A percentile compares a stretch with the other conserved stretches of the same genome.
Evolutionary conservation across 2,113 vertebrate genomes (phyloP).

Genomic region (Eupsittula cactorum): DNA sequence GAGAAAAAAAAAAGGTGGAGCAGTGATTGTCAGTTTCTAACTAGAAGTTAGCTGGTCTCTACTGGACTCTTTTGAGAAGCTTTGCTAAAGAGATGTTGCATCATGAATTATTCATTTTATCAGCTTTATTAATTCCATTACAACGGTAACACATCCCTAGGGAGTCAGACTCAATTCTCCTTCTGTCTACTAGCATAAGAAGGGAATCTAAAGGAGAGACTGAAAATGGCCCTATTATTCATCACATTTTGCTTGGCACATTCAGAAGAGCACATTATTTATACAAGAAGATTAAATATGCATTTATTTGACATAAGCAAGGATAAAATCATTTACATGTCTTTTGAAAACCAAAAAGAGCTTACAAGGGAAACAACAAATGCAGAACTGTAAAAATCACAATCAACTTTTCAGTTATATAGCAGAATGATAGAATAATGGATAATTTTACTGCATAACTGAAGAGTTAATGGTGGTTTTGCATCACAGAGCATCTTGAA

Average conservation of each 20-base stretch:
- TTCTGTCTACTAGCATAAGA: slow-evolving; percentile 31
- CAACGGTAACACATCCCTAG: not conserved
- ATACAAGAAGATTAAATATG: slow-evolving; percentile 48
- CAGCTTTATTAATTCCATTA: slow-evolving; percentile 59
- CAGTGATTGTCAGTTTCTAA: not conserved
- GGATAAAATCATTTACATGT: slow-evolving; percentile 31
- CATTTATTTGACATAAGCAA: slow-evolving; percentile 34
- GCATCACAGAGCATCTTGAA: not conserved
- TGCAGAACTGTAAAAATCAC: not conserved
- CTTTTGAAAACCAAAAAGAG: slow-evolving; percentile 7
- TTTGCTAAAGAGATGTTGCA: not conserved
- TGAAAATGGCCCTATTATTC: not conserved
- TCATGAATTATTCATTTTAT: slow-evolving; percentile 31
- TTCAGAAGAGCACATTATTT: slow-evolving; percentile 45
- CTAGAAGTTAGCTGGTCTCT: not conserved
- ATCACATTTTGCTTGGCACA: not conserved
- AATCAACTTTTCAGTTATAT: not conserved
- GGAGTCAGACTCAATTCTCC: slow-evolving; percentile 10
- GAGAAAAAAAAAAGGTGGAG: not conserved
- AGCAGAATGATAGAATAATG: not conserved
- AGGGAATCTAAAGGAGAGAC: slow-evolving; percentile 40
- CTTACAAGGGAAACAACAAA: not conserved
- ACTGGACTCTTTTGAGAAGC: not conserved
- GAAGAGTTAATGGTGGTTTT: not conserved
- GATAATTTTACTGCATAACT: not conserved